Base-by-base conservation (phyloP, 2,888 invertebrate genomes). In the Melinopterus prodromus region DNA sequence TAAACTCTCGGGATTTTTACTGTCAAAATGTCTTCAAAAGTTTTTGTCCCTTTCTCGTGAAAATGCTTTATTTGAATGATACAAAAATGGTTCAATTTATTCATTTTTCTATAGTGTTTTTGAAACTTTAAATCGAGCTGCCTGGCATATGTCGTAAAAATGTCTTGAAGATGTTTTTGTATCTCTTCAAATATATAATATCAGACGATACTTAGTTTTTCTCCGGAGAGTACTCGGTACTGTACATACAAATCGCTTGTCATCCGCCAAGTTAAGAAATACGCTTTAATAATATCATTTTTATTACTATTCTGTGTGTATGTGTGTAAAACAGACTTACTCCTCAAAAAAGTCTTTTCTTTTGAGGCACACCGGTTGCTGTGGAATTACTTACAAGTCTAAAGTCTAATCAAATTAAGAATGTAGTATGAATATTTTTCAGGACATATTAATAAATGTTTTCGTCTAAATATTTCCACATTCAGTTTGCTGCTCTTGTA, bases 331-430 rank as follows among this genome's bases (percentile, higher is more conserved):
- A 83, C 83, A 84, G 83, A 84, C 85, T 84, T 84, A 82, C 83
- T 83, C 83, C 82, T 83, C 83, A 81, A 82, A 82, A 72, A 72
- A 84, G 85, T 85, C 85, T 85, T 85, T 71, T 74, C 83, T 85
- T 82, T 82, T 84, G 84, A 86, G 86, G 86, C 86, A 86, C 86
- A 85, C 86, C 84, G 85, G 86, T 86, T 85, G 84, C 83, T 84
- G 82, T 81, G 81, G 82, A 82, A 81, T 80, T 70, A 75, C 71
- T 69, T 78, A 74, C 36, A 78, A 70, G 26, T 79, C 71, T 76
- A 71, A 71, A 16, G 35, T 16, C 71, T 71, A 71, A 71, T 71
- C 12, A 12, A 71, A 26, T 71, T 71, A 35, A 71, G 35, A 71
- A 71, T 26, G 35, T 71, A 16, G 16, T 71, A 26, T 71, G n/a